Conservation (phyloP, 2,797 vertebrate species). For the Chloroceryle inda region DNA sequence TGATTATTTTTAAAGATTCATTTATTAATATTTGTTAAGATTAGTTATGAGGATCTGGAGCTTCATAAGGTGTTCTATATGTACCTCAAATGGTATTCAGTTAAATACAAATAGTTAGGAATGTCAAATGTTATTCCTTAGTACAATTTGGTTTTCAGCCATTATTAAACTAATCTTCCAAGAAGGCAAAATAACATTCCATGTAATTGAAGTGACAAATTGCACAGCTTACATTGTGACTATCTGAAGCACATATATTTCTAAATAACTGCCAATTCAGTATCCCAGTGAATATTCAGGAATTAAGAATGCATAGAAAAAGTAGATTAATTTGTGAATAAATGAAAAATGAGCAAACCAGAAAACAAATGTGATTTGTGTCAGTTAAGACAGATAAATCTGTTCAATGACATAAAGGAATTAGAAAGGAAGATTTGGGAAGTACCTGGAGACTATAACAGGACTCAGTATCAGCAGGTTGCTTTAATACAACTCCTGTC, state of each 20-base stretch:
- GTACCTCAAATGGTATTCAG: neutral
- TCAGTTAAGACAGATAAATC: neutral
- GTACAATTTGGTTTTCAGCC: neutral
- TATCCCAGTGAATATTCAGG: neutral
- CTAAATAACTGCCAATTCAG: neutral
- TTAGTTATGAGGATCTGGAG: neutral
- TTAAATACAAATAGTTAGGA: neutral
- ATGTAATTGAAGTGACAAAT: neutral
- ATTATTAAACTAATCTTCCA: neutral
- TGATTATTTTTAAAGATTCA: neutral
- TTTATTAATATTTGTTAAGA: neutral
- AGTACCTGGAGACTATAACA: neutral
- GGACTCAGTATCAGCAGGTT: neutral
- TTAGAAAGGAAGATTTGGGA: neutral
- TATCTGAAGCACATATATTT: neutral
- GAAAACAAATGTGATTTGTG: neutral
- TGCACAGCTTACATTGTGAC: neutral
- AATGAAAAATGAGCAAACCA: neutral
- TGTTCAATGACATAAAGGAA: neutral
- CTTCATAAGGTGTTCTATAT: neutral
- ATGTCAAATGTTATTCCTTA: neutral
- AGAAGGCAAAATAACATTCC: neutral
- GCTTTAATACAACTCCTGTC: neutral
- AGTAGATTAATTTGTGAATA: neutral
- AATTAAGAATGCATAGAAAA: neutral